Evolutionary conservation across 2,113 vertebrate genomes (phyloP), one percentile per base, ranked within the genome.

Genomic region (Hemicordylus capensis): DNA sequence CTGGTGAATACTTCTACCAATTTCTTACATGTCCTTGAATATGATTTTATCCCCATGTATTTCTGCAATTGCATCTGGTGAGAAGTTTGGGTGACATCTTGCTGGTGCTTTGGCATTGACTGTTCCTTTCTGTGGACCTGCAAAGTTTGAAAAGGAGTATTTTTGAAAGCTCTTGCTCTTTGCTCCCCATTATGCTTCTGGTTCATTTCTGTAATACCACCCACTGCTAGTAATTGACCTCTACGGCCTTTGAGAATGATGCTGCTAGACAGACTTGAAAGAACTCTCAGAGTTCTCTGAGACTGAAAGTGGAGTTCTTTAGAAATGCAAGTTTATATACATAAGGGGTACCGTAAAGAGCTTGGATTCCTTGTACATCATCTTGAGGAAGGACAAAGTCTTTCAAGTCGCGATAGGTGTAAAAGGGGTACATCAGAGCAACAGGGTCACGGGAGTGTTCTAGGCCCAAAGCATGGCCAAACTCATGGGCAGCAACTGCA

Each of bases 401-500:
- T 1, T 91, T 88, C 8, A 93, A 94, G 83, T 80, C 87, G 48
- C 91, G 81, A 51, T 95, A 96, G 3, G 48, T 73, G 77, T 96
- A 97, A 31, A 90, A 93, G 46, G 96, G 96, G 85, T 85, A 96
- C 96, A 97, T 96, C 59, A 97, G 92, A 14, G 96, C 96, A 1
- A 88, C 56, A 51, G 39, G 58, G 72, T 93, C 78, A 19, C 86
- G 75, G 20, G 97, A 97, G 89, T 96, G 97, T 22, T 88, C 93
- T 17, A 97, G 84, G 66, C 96, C 96, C 61, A 97, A 85, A 19
- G 95, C 92, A n/a, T 96, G 96, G 39, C 96, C 96, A 78, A 96
- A 94, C 91, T 97, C 96, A 94, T 96, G 96, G 34, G 95, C 95
- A 44, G 96, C 96, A 85, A 96, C 96, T 84, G 95, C 75, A 70